phyloP scores from a whole-genome alignment of 2,113 vertebrate genomes.

The Smithornis capensis region DNA sequence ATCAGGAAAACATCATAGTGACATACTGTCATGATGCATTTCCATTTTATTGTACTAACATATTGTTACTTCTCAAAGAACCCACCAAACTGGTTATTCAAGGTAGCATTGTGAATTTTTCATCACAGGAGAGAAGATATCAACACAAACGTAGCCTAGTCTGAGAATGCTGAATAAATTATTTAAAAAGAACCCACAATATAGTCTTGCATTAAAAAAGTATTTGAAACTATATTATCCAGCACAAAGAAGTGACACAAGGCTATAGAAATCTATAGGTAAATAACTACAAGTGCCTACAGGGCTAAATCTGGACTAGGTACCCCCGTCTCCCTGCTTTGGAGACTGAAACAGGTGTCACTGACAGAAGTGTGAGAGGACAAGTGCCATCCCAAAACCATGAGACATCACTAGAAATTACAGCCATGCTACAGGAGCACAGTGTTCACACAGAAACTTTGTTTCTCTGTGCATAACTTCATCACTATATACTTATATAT shows the following conservation, averaged over 20 bases:
- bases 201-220: neutral
- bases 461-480: neutral
- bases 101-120: neutral
- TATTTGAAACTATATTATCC: neutral
- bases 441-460: neutral
- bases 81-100: neutral
- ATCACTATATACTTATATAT: neutral
- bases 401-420: neutral
- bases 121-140: neutral
- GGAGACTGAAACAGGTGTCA: neutral
- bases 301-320: neutral
- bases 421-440: neutral
- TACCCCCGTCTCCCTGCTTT: neutral
- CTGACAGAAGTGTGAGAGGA: neutral
- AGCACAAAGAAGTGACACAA: neutral
- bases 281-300: neutral
- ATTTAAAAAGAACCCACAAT: neutral
- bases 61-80: neutral
- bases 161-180: neutral
- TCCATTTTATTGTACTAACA: neutral
- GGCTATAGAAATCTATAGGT: neutral
- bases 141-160: neutral
- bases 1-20: neutral
- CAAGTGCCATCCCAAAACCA: neutral
- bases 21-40: neutral